A percentile compares a stretch with the other conserved stretches of the same genome.
phyloP scores from a whole-genome alignment of 1,140 invertebrate species.

The Heterodera schachtii region DNA sequence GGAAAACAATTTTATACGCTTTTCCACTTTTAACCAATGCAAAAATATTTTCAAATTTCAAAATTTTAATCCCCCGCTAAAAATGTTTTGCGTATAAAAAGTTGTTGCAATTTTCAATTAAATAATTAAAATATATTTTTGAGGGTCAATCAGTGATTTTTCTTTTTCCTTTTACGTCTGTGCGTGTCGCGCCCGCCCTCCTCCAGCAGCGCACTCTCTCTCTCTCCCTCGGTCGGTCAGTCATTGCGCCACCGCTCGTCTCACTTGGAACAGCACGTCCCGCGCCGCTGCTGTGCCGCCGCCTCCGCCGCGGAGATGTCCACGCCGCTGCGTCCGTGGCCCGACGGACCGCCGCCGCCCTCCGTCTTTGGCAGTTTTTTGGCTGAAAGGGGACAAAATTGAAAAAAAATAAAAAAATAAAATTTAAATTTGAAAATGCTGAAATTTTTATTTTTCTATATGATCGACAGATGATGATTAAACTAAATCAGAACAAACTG shows the following conservation, averaged over 20 bases:
- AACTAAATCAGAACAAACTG: no score
- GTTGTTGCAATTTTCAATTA: not conserved
- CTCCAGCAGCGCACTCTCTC: no score
- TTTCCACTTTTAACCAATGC: no score
- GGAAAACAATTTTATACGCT: no score
- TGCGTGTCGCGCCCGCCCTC: no score
- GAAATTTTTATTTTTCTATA: no score
- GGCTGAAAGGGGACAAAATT: conserved; percentile 42
- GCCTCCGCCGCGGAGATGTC: conserved; percentile 46
- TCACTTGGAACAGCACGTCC: conserved; percentile 11
- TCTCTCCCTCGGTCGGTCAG: not conserved
- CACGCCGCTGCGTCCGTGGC: conserved; percentile 52
- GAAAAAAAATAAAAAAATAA: no score
- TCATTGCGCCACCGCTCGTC: no score
- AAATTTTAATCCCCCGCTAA: no score
- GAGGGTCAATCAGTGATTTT: not conserved
- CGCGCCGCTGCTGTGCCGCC: conserved; percentile 2
- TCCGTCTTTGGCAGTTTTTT: conserved; percentile 59
- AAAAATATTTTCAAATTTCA: no score
- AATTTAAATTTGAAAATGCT: no score
- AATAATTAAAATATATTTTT: not conserved
- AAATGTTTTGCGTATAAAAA: not conserved
- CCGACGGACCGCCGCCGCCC: conserved; percentile 55
- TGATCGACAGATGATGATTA: no score
- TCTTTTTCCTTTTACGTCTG: not conserved